Base-by-base conservation (phyloP, 1,140 invertebrate species). In the Scaptodrosophila lebanonensis region DNA sequence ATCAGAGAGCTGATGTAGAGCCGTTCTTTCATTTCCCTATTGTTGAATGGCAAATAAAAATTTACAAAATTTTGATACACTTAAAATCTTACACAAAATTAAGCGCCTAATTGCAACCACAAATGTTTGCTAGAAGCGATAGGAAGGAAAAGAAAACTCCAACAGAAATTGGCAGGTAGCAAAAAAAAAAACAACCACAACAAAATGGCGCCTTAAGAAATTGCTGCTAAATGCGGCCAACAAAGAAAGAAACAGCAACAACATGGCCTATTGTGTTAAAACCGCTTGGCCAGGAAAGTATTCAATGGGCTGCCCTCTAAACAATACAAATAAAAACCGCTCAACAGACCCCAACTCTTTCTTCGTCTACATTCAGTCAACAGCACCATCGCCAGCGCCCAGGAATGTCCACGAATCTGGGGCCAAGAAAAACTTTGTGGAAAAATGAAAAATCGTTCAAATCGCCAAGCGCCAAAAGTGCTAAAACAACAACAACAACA, bases 401-500 rank as follows among this genome's bases (percentile, higher is more conserved):
- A 25, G 36, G 44, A 33, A 57, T 57, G 45, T 42, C 58, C 3
- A 25, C 22, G 22, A 25, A 25, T 3, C n/a, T n/a, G 22, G 8
- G 8, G 22, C 22, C 22, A n/a, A 8, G 3, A 25, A 25, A 25
- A 25, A 25, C 22, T 4, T 25, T 25, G 22, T 25, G 45, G 45
- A 51, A 60, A 51, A 56, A 57, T 59, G 44, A 65, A 38, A 70
- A 70, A 69, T 51, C 30, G 48, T 57, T 48, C 43, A n/a, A 27
- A 25, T 25, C 22, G 15, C 30, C 22, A 22, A 48, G 17, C 17
- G 16, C 48, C 32, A 39, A 43, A 13, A 62, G 54, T 48, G 42
- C 22, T 38, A 49, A 20, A 2, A 40, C 56, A 33, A 42, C 15
- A 33, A 9, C 12, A 38, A 47, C 42, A 49, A 43, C 36, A 53